Base-by-base conservation (phyloP, 1,140 invertebrate genomes). In the Drosophila baimaii region DNA sequence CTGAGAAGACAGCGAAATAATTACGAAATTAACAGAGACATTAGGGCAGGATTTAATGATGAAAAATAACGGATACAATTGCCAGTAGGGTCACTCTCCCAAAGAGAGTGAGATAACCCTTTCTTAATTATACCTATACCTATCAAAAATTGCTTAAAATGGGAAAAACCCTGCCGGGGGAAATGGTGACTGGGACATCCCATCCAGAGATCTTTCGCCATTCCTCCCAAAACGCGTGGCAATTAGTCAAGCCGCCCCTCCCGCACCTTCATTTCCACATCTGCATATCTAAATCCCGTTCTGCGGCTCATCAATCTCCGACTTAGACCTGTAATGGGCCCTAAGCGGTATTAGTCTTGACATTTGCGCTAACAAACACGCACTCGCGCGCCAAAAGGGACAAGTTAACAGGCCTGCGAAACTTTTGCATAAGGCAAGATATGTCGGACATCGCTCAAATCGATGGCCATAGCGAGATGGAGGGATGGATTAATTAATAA, bases 391-490 rank as follows among this genome's bases (percentile, higher is more conserved):
- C 57, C 25, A 17, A 69, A 69, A 71, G 51, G 49, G 43, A 49
- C 69, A 58, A 27, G 51, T 21, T 71, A 57, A 49, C 17, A 71
- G 29, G 66, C 25, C 66, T 71, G 66, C 52, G 25, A 49, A 57
- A 27, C 51, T 57, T 49, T 71, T 58, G 65, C 41, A 71, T 33
- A 49, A 49, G 65, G 10, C 21, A 25, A 47, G 19, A 35, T n/a
- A 35, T n/a, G 12, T 27, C 21, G 4, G 58, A 54, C 46, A 69
- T 69, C 15, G 51, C 65, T 39, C 21, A 47, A 39, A 49, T 57
- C 43, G 68, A 57, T 71, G 68, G 68, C 65, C 51, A 70, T 49
- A 58, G 49, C 43, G 35, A 71, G 44, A 13, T 15, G 43, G 41
- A 21, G 29, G 41, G 27, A 35, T 33, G 46, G 39, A 49, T 58